These are phyloP conservation scores for Zygothrica quintamaculata DNA, from an alignment of 2,888 invertebrate genomes.

Conservation along the genomic window DNA sequence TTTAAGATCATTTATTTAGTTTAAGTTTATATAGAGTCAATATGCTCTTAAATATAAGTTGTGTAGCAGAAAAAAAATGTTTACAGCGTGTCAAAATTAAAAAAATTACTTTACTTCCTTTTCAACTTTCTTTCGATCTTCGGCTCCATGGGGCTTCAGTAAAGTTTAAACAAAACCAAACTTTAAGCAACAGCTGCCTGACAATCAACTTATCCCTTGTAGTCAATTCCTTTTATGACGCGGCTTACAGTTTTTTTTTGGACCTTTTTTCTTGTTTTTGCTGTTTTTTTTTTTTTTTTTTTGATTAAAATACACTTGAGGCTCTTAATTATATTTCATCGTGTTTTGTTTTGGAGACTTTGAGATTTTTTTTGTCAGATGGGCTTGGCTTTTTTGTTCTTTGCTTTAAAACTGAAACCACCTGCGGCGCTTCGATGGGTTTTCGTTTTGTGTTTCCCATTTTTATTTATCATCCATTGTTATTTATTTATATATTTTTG, in stretches of 20 bases:
- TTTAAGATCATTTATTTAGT: no score
- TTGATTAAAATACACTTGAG: constrained; percentile 75
- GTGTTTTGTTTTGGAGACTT: constrained; percentile 46
- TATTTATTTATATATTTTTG: constrained; percentile 27
- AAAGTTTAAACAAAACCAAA: constrained; percentile 46
- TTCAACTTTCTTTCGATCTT: constrained; percentile 8
- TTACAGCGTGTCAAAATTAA: constrained; percentile 57
- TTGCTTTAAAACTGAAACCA: constrained; percentile 62
- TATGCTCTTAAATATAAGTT: background rate
- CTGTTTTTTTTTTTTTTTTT: constrained; percentile 24
- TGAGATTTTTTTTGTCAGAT: constrained; percentile 2
- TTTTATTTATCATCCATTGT: constrained; percentile 18
- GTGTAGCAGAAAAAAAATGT: constrained; percentile 31
- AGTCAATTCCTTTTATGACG: constrained; percentile 54
- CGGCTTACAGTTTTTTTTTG: constrained; percentile 26
- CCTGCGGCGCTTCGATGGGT: constrained; percentile 68
- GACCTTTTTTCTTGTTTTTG: constrained; percentile 18
- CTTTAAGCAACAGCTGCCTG: constrained; percentile 66
- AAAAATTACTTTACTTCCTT: constrained; percentile 21
- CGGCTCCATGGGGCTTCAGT: constrained; percentile 36
- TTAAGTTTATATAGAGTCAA: constrained; percentile 1
- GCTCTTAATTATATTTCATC: constrained; percentile 75
- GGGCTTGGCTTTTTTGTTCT: constrained; percentile 45
- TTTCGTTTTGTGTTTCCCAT: constrained; percentile 39
- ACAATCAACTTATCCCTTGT: constrained; percentile 48